Base-by-base conservation (phyloP, 2,797 vertebrate species). In the Argya squamiceps region DNA sequence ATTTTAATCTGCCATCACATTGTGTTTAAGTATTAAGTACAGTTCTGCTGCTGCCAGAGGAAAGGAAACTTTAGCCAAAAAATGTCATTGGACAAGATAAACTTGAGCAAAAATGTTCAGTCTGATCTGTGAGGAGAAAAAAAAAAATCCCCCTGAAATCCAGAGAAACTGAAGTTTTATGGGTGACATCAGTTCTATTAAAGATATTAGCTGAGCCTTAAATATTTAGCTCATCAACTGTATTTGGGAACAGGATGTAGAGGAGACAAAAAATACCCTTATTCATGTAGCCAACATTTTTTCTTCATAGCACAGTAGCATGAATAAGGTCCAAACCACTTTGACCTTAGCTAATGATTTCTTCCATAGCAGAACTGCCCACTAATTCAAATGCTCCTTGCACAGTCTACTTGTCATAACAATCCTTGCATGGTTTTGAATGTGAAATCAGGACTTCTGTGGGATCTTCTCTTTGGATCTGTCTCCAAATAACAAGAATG, bases 41-140 rank as follows among this genome's bases (percentile, higher is more conserved):
- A 68, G 65, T 68, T 85, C 81, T 93, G 73, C 62, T 80, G 58
- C 55, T 94, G 69, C 59, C 93, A 95, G 63, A 63, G 75, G 77
- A 79, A 32, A 88, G n/a, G 49, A 82, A 91, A 86, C 37, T 76
- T 87, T 68, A 93, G 87, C 71, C 93, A 92, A 95, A 76, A 91
- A 91, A 73, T 90, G 41, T 79, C 69, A 76, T 23, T 69, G 91
- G 47, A 78, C 60, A 84, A 73, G 76, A 84, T 30, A 90, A 84
- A 92, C 50, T 50, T 71, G 43, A 84, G 36, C 67, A 94, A 93
- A 93, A 92, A 32, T 37, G 4, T 84, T 94, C 88, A 50, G 43
- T 59, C 47, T 60, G 43, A 81, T 78, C 47, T 84, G 83, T 79
- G 90, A 95, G 79, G 90, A 95, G 79, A 76, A 94, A 92, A 96